These are phyloP conservation scores for Hirtodrosophila confusa DNA, from an alignment of 2,888 invertebrate species.

Conservation along the genomic window DNA sequence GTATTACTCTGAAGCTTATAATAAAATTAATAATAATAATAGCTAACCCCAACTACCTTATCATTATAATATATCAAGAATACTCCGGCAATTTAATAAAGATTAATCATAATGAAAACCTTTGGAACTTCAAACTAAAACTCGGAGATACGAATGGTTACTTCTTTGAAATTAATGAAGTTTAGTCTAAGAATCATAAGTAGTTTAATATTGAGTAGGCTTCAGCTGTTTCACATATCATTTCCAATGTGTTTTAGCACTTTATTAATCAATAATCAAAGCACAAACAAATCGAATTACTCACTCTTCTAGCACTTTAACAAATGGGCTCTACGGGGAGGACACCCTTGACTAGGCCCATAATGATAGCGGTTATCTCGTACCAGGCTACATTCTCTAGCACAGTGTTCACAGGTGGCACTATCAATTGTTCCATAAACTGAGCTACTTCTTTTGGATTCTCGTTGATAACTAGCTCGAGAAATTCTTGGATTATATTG, in stretches of 20 bases:
- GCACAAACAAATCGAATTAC: no score
- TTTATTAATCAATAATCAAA: slow-evolving; percentile 1
- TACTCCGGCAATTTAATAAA: no score
- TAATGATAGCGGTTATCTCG: slow-evolving; percentile 66
- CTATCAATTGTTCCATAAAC: slow-evolving; percentile 62
- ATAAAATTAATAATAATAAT: no score
- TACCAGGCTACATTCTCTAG: slow-evolving; percentile 63
- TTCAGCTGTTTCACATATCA: background rate
- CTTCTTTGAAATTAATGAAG: no score
- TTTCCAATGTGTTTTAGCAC: background rate
- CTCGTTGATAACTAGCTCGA: slow-evolving; percentile 69
- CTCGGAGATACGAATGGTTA: no score
- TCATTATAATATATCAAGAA: no score
- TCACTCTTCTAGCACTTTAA: slow-evolving; percentile 16
- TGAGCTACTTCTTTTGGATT: slow-evolving; percentile 61
- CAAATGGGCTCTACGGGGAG: slow-evolving; percentile 69
- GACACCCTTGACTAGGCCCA: slow-evolving; percentile 62
- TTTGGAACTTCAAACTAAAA: no score
- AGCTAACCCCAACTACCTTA: no score
- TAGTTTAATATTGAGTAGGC: no score
- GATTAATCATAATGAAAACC: no score
- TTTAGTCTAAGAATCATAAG: background rate
- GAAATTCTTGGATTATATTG: slow-evolving; percentile 64
- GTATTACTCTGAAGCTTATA: no score
- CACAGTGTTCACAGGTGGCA: slow-evolving; percentile 56